phyloP scores from a whole-genome alignment of 2,888 invertebrate species.

The Patella pellucida region DNA sequence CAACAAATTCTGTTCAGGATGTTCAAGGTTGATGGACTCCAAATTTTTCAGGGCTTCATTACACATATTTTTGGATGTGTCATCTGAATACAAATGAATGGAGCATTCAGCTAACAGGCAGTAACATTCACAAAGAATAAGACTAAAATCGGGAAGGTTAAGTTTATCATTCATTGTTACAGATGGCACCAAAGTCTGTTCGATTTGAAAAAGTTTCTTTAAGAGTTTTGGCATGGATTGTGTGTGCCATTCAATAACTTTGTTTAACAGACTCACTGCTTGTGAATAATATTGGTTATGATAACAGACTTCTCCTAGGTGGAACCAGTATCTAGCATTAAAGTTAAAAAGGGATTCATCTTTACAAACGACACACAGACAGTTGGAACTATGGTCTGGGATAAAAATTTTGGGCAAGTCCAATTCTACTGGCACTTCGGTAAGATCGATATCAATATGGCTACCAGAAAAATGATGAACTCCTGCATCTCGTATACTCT shows the following conservation, averaged over 20 bases:
- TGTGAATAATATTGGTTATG: neutral
- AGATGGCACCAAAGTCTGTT: neutral
- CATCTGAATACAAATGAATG: neutral
- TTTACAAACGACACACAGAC: neutral
- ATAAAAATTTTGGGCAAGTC: neutral
- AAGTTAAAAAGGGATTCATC: neutral
- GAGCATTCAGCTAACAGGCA: neutral
- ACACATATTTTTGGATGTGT: neutral
- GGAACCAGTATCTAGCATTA: neutral
- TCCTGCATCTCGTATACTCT: conserved; percentile 22
- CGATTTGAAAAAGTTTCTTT: neutral
- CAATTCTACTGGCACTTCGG: neutral
- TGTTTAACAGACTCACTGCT: neutral
- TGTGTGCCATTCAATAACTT: neutral
- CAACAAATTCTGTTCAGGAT: neutral
- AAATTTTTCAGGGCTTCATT: neutral
- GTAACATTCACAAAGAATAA: neutral
- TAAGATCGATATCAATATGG: neutral
- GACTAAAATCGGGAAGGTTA: neutral
- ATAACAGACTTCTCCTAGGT: neutral
- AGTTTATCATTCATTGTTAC: neutral
- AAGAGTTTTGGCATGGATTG: neutral
- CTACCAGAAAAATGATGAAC: neutral
- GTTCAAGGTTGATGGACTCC: neutral
- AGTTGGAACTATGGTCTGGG: neutral